phyloP scores from a whole-genome alignment of 1,140 invertebrate species.

The Zaprionus lachaisei region DNA sequence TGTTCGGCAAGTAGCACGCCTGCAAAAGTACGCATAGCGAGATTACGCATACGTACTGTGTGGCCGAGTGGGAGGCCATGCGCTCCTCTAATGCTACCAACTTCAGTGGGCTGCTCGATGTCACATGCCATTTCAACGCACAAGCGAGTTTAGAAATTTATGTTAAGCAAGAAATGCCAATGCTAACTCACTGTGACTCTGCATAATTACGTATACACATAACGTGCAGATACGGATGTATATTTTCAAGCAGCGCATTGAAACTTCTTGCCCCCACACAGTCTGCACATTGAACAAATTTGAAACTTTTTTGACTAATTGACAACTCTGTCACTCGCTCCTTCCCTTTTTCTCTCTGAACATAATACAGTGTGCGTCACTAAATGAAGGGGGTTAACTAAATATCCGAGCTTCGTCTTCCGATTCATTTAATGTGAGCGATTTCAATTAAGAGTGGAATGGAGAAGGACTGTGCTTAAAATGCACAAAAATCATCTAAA shows the following conservation, averaged over 20 bases:
- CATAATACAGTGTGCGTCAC: not conserved
- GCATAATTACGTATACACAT: not conserved
- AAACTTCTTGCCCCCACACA: not conserved
- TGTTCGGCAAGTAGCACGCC: not conserved
- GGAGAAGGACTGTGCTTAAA: too few species aligned
- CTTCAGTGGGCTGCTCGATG: slow-evolving; percentile 14
- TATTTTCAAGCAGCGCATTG: not conserved
- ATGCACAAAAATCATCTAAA: too few species aligned
- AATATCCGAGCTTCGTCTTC: not conserved
- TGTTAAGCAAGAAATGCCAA: slow-evolving; percentile 8
- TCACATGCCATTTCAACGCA: not conserved
- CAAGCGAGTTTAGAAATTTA: slow-evolving; percentile 20
- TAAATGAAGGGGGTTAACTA: not conserved
- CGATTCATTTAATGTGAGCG: not conserved
- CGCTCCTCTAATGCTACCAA: slow-evolving; percentile 5
- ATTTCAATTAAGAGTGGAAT: too few species aligned
- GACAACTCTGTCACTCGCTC: not conserved
- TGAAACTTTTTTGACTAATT: slow-evolving; percentile 18
- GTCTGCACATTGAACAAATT: slow-evolving; percentile 10
- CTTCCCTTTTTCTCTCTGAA: not conserved
- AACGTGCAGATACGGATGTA: not conserved
- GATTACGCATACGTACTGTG: slow-evolving; percentile 54
- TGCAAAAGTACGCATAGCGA: not conserved
- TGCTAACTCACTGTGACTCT: slow-evolving; percentile 7
- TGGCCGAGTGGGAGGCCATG: not conserved